Conservation (phyloP, 1,140 invertebrate species). For the Platyscapa corneri region DNA sequence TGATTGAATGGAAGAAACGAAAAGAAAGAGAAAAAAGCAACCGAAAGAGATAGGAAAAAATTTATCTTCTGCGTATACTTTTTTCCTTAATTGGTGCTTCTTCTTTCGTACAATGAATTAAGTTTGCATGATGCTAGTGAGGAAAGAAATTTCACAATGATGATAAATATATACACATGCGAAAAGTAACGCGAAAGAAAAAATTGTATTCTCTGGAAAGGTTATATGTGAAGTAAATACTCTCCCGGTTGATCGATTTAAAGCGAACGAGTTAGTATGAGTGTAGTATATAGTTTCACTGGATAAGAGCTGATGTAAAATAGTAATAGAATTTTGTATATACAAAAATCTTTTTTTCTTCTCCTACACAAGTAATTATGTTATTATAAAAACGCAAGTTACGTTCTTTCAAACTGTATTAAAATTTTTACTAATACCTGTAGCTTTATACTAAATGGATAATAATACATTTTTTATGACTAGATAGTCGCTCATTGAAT, state of each 20-base stretch:
- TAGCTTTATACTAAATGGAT: too few relatives aligned
- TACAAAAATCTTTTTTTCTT: background rate
- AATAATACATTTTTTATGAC: too few relatives aligned
- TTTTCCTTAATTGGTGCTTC: slow-evolving; percentile 24
- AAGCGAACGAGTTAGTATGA: slow-evolving; percentile 13
- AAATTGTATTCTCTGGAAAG: background rate
- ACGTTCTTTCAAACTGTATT: too few relatives aligned
- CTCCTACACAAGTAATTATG: background rate
- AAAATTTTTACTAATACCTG: too few relatives aligned
- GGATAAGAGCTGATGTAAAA: background rate
- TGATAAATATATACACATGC: background rate
- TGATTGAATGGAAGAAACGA: background rate
- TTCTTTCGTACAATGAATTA: background rate
- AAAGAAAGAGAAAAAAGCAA: background rate
- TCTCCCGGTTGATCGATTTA: slow-evolving; percentile 13
- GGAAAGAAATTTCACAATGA: slow-evolving; percentile 19
- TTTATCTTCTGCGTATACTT: background rate
- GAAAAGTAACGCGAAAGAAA: background rate
- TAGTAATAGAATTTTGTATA: background rate
- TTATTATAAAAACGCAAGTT: too few relatives aligned
- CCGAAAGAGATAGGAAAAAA: background rate
- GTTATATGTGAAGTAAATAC: background rate
- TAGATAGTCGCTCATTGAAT: too few relatives aligned
- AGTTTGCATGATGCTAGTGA: background rate
- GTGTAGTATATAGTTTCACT: background rate